Conservation (phyloP, 1,140 invertebrate species). For the Platorchestia sp. region DNA sequence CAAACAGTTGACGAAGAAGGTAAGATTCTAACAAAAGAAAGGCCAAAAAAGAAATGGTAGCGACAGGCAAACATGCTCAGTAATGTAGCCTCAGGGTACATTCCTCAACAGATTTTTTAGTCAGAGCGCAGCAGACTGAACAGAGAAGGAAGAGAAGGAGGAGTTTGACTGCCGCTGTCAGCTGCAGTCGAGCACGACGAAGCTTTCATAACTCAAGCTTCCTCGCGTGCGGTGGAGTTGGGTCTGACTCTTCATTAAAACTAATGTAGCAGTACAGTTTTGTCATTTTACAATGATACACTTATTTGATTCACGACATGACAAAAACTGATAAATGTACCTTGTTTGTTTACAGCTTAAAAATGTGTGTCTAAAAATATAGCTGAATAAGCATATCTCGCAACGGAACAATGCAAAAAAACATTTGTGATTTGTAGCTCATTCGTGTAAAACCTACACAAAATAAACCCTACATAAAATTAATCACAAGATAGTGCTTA, state of each 20-base stretch:
- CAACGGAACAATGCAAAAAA: too few species aligned
- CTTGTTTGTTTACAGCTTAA: too few species aligned
- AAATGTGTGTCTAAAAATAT: too few species aligned
- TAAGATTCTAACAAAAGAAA: background rate
- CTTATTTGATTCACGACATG: background rate
- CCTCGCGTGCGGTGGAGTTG: background rate
- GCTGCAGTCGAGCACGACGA: background rate
- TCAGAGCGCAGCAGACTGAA: background rate
- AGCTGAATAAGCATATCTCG: too few species aligned
- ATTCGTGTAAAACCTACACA: too few species aligned
- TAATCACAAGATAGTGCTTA: too few species aligned
- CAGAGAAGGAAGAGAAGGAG: background rate
- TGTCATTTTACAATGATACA: background rate
- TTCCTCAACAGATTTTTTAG: background rate
- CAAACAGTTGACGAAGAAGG: background rate
- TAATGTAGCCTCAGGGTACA: conserved; percentile 20
- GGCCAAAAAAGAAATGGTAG: background rate
- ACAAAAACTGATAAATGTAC: background rate
- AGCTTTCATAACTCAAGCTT: background rate
- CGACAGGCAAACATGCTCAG: background rate
- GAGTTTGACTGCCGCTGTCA: background rate
- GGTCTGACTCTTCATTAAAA: background rate
- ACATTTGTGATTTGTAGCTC: too few species aligned
- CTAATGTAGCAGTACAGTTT: background rate
- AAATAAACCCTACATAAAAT: too few species aligned